phyloP scores from a whole-genome alignment of 2,888 invertebrate species.

The Carterocephalus palaemon region DNA sequence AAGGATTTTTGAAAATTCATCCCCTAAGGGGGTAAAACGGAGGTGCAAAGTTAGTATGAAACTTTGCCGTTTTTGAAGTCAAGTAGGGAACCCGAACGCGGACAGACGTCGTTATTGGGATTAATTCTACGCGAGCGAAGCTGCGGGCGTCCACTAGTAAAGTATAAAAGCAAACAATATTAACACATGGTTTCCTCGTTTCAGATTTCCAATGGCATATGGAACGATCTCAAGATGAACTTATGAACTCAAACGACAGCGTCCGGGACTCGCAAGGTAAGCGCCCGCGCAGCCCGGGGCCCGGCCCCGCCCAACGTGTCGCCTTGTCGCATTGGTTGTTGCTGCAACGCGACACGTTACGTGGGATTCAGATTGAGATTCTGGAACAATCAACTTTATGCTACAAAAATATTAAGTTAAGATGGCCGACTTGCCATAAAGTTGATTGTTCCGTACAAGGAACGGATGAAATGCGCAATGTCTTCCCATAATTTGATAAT shows the following conservation, averaged over 20 bases:
- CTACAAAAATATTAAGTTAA: constrained; percentile 5
- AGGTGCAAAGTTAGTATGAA: too few relatives aligned
- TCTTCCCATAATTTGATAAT: constrained; percentile 77
- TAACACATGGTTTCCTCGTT: constrained; percentile 47
- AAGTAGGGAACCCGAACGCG: too few relatives aligned
- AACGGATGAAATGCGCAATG: constrained; percentile 80
- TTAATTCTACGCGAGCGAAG: too few relatives aligned
- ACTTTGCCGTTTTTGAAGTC: too few relatives aligned
- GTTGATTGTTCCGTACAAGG: constrained; percentile 70
- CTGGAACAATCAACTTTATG: constrained; percentile 60
- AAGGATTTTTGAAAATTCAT: too few relatives aligned
- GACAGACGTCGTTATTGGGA: too few relatives aligned
- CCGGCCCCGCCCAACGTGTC: constrained; percentile 47
- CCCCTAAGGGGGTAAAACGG: too few relatives aligned
- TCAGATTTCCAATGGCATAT: constrained; percentile 93
- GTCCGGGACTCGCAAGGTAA: constrained; percentile 96
- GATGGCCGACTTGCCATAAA: constrained; percentile 31
- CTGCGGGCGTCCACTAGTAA: too few relatives aligned
- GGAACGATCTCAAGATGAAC: constrained; percentile 91
- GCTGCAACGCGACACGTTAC: constrained; percentile 54
- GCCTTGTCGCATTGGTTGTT: constrained; percentile 46
- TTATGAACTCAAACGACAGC: constrained; percentile 90
- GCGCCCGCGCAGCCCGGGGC: constrained; percentile 46
- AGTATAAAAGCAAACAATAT: too few relatives aligned
- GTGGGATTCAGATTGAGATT: constrained; percentile 63